Conservation (phyloP, 2,888 invertebrate species). For the Calameuta filiformis region DNA sequence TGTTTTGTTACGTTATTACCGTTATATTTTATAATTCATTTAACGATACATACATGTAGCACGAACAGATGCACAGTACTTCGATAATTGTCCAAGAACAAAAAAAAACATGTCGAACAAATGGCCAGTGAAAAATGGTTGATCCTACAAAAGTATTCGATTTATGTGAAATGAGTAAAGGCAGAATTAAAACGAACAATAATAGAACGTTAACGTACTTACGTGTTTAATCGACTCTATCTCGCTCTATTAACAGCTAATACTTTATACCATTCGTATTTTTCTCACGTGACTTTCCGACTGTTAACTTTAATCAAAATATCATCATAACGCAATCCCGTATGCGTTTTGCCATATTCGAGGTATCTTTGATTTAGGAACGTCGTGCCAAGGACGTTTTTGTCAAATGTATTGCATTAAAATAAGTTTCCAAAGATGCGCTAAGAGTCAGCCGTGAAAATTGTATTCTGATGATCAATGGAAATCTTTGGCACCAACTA, state of each 20-base stretch:
- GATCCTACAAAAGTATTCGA: background rate
- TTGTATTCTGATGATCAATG: background rate
- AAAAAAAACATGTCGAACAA: background rate
- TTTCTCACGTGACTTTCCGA: background rate
- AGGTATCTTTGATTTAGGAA: constrained; percentile 4
- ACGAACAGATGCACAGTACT: background rate
- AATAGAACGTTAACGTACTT: background rate
- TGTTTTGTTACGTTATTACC: constrained; percentile 10
- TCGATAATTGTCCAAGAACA: background rate
- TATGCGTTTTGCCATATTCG: constrained; percentile 3
- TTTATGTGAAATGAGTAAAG: background rate
- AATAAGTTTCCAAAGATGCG: constrained; percentile 20
- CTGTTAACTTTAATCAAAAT: background rate
- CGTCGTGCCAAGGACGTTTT: constrained; percentile 16
- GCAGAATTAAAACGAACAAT: background rate
- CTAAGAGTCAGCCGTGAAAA: background rate
- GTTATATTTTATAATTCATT: background rate
- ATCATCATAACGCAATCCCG: background rate
- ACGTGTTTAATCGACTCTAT: background rate
- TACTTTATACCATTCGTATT: background rate
- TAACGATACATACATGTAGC: background rate
- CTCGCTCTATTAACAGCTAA: background rate
- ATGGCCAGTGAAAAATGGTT: background rate
- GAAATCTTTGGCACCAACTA: background rate
- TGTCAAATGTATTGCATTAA: constrained; percentile 8